Evolutionary conservation across 2,797 vertebrate genomes (phyloP).

Genomic region (Tolypeutes matacus): DNA sequence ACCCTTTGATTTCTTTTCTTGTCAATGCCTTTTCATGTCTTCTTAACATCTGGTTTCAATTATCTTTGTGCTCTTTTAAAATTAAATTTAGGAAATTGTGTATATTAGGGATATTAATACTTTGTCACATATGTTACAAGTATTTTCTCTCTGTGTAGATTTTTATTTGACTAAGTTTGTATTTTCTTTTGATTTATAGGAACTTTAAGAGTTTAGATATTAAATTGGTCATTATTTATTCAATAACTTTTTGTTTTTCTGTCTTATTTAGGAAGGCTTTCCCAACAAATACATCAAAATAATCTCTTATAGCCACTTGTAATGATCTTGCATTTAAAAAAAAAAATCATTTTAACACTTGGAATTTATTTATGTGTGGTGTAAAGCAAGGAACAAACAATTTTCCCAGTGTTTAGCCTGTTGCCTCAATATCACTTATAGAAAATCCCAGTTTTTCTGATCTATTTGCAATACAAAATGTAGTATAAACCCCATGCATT

Average conservation of each 20-base stretch:
- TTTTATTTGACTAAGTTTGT: background rate
- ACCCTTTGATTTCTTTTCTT: background rate
- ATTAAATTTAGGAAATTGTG: background rate
- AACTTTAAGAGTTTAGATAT: background rate
- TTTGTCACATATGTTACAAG: background rate
- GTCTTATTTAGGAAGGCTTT: background rate
- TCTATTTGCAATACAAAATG: background rate
- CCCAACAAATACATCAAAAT: background rate
- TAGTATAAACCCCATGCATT: background rate
- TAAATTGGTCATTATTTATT: background rate
- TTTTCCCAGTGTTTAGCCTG: background rate
- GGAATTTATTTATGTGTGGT: no score
- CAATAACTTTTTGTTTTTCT: background rate
- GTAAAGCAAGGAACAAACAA: no score
- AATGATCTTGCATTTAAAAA: no score
- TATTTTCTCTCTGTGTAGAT: background rate
- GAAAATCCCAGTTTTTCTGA: background rate
- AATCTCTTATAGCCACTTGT: background rate
- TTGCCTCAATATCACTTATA: slow-evolving; percentile 13
- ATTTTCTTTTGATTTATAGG: background rate
- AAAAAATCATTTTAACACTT: no score
- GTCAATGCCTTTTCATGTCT: background rate
- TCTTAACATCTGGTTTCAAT: background rate
- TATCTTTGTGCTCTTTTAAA: background rate
- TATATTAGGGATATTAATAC: background rate